phyloP scores from a whole-genome alignment of 1,140 invertebrate genomes.

The Bombus turneri region DNA sequence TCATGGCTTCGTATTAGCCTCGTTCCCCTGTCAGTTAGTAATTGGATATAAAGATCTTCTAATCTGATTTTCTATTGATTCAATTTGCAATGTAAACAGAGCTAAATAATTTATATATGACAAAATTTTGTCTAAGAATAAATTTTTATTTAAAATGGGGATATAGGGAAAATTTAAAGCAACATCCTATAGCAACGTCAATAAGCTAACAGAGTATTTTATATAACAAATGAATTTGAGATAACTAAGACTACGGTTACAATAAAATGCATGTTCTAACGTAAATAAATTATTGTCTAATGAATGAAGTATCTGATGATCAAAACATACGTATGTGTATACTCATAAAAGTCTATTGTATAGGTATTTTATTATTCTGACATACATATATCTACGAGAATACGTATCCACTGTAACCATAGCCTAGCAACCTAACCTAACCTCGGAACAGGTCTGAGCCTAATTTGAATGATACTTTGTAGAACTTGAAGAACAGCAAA shows the following conservation, averaged over 20 bases:
- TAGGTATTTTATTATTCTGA: no score
- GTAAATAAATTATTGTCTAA: no score
- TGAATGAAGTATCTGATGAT: background rate
- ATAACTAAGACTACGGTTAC: background rate
- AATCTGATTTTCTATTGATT: constrained; percentile 31
- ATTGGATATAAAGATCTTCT: constrained; percentile 22
- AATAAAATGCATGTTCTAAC: background rate
- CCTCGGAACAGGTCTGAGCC: no score
- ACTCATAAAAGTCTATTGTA: no score
- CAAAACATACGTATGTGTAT: no score
- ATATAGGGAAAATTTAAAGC: background rate
- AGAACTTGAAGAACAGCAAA: no score
- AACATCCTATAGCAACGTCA: background rate
- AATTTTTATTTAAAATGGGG: background rate
- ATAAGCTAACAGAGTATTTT: background rate
- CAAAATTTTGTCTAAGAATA: no score
- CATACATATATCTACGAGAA: no score
- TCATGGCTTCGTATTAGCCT: constrained; percentile 28
- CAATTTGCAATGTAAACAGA: constrained; percentile 8
- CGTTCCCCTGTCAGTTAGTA: background rate
- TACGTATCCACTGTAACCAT: no score
- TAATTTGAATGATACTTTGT: no score
- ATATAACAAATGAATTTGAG: background rate
- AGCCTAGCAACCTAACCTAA: no score
- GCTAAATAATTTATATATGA: background rate